These are phyloP conservation scores for Clitarchus hookeri DNA, from an alignment of 2,888 invertebrate genomes.

Conservation along the genomic window DNA sequence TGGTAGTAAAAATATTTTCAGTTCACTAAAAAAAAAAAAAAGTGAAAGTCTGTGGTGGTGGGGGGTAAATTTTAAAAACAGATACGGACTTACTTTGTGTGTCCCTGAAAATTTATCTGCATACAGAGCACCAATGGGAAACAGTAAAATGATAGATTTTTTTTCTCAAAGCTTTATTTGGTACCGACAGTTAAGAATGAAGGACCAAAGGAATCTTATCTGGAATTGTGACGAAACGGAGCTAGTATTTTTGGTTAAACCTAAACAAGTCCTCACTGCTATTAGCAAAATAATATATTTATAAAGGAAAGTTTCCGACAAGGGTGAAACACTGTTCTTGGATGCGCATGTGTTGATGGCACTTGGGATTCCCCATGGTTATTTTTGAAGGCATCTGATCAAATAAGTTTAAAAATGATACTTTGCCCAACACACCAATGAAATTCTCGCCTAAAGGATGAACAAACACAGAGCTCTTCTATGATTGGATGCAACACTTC, in stretches of 20 bases:
- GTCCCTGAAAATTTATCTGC: constrained; percentile 25
- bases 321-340: constrained; percentile 24
- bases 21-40: neutral
- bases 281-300: constrained; percentile 27
- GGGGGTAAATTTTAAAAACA: neutral
- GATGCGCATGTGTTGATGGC: constrained; percentile 25
- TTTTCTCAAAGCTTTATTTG: neutral
- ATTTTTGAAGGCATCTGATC: constrained; percentile 35
- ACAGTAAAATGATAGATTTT: constrained; percentile 4
- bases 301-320: constrained; percentile 25
- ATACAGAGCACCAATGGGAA: neutral
- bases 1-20: neutral
- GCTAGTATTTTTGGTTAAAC: neutral
- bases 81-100: constrained; percentile 6
- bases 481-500: constrained; percentile 20
- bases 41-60: constrained; percentile 24
- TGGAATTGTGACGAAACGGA: constrained; percentile 16
- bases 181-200: neutral
- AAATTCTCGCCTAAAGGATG: constrained; percentile 45
- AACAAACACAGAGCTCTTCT: constrained; percentile 42
- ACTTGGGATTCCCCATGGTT: constrained; percentile 26
- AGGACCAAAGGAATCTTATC: neutral
- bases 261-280: constrained; percentile 19
- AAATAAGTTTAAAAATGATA: constrained; percentile 38
- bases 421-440: constrained; percentile 44